Conservation (phyloP, 2,113 vertebrate genomes). For the Antennarius striatus region DNA sequence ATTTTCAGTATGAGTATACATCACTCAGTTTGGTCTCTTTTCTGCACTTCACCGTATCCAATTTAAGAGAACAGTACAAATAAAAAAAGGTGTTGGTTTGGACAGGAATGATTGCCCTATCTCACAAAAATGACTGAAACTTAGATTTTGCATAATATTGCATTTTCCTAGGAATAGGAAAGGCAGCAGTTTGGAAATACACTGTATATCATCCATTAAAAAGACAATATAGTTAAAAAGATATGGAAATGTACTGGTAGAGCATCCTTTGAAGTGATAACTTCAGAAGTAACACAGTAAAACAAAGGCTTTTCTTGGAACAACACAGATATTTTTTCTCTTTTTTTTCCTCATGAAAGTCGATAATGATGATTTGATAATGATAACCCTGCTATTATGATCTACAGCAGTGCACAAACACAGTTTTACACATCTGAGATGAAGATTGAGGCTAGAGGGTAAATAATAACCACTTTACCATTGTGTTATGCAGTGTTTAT, state of each 20-base stretch:
- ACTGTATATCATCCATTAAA: slow-evolving; percentile 69
- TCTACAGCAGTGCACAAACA: slow-evolving; percentile 55
- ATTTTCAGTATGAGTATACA: slow-evolving; percentile 30
- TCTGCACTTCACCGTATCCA: too few species aligned
- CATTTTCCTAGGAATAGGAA: slow-evolving; percentile 14
- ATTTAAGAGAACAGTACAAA: too few species aligned
- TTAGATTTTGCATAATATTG: slow-evolving; percentile 18
- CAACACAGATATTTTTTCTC: slow-evolving; percentile 16
- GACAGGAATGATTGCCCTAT: slow-evolving; percentile 52
- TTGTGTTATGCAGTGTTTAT: slow-evolving; percentile 48
- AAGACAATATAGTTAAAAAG: slow-evolving; percentile 65
- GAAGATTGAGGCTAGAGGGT: slow-evolving; percentile 58
- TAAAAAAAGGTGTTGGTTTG: slow-evolving; percentile 22
- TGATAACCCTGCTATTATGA: slow-evolving; percentile 64
- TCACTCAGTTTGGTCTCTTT: too few species aligned
- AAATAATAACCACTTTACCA: slow-evolving; percentile 48
- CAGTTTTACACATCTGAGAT: slow-evolving; percentile 57
- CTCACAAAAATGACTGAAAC: slow-evolving; percentile 7
- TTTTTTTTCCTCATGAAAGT: slow-evolving; percentile 39
- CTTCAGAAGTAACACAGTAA: slow-evolving; percentile 44
- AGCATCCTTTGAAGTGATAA: slow-evolving; percentile 67
- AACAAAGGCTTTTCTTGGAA: slow-evolving; percentile 59
- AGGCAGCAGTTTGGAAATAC: slow-evolving; percentile 6
- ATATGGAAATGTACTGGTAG: slow-evolving; percentile 63
- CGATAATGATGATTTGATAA: slow-evolving; percentile 73